Evolutionary conservation across 2,113 vertebrate species (phyloP).

Genomic region (Dasyornis broadbenti): DNA sequence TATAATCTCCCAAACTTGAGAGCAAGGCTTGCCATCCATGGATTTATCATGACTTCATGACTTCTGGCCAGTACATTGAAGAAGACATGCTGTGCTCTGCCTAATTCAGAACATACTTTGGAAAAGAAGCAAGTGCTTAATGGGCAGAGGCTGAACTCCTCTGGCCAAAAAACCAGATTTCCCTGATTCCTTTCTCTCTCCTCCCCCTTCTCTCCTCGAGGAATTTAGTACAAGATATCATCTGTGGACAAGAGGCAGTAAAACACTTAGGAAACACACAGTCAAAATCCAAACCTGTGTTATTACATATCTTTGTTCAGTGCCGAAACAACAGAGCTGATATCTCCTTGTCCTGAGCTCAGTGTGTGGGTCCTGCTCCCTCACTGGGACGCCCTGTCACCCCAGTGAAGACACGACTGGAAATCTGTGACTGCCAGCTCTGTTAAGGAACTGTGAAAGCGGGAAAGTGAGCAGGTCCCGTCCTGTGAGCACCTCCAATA

Average conservation of each 20-base stretch:
- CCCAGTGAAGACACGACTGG: background rate
- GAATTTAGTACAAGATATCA: background rate
- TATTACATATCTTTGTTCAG: fast-evolving
- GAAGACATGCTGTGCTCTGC: background rate
- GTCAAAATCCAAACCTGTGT: background rate
- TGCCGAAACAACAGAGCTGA: background rate
- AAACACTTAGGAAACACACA: background rate
- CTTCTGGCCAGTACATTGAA: background rate
- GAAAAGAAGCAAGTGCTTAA: background rate
- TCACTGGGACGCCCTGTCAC: background rate
- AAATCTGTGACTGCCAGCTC: background rate
- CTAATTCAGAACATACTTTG: constrained; percentile 23
- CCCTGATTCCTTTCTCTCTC: background rate
- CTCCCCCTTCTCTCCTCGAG: background rate
- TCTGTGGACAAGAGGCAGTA: background rate
- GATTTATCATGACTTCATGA: background rate
- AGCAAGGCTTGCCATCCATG: background rate
- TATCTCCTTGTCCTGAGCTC: background rate
- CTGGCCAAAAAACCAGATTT: background rate
- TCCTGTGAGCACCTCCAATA: background rate
- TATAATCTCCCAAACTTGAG: background rate
- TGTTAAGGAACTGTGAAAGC: background rate
- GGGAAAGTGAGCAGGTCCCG: fast-evolving
- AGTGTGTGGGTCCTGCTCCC: background rate
- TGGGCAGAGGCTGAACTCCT: background rate